A percentile compares a stretch with the other conserved stretches of the same genome.
Evolutionary conservation across 1,140 invertebrate genomes (phyloP).

Genomic region (Drosophila auraria): DNA sequence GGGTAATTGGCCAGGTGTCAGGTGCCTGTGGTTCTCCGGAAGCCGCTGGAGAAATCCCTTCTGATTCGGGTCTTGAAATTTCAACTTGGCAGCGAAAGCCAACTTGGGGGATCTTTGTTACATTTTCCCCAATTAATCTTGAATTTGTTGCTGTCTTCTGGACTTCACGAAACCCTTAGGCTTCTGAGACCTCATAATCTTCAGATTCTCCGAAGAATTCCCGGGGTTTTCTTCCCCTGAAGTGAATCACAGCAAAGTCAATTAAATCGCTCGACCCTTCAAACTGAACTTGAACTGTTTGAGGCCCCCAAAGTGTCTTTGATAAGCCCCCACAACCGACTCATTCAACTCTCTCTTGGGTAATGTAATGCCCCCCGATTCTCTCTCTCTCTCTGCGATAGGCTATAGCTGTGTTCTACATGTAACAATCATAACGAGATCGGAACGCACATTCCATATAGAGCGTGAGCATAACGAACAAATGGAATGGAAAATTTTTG

Average conservation of each 20-base stretch:
- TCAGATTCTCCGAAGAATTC: not conserved
- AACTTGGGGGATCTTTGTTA: not conserved
- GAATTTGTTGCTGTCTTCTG: not conserved
- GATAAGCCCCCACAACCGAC: constrained; percentile 17
- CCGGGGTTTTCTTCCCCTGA: constrained; percentile 4
- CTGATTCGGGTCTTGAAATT: too few species aligned
- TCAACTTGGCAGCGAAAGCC: too few species aligned
- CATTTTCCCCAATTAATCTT: too few species aligned
- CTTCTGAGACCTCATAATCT: not conserved
- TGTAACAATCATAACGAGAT: constrained; percentile 26
- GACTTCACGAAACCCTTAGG: not conserved
- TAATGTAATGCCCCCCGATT: constrained; percentile 21
- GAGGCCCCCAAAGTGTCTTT: constrained; percentile 19
- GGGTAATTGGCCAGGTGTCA: constrained; percentile 22
- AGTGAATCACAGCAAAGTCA: constrained; percentile 18
- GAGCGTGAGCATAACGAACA: constrained; percentile 37
- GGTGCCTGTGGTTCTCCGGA: constrained; percentile 2
- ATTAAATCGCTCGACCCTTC: constrained; percentile 15
- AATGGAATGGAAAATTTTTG: constrained; percentile 71
- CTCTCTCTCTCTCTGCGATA: not conserved
- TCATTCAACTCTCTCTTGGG: constrained; percentile 8
- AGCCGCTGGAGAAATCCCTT: not conserved
- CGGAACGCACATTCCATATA: constrained; percentile 24
- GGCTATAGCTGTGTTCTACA: constrained; percentile 14
- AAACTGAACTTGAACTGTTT: constrained; percentile 55